A percentile compares a stretch with the other conserved stretches of the same genome.
Evolutionary conservation across 2,797 vertebrate genomes (phyloP).

Genomic region (Scolopax rusticola): DNA sequence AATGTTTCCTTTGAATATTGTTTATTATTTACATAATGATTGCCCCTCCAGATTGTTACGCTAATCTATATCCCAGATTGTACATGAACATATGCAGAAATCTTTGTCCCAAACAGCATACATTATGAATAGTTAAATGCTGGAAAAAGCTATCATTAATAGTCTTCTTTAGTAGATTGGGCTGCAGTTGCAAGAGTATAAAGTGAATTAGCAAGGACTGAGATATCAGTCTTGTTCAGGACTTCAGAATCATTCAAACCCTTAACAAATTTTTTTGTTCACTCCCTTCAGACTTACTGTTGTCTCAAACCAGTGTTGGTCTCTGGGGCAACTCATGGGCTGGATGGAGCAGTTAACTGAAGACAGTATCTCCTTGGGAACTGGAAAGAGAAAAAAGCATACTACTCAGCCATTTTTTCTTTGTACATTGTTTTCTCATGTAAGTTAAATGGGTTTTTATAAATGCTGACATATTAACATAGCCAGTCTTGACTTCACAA

Average conservation of each 20-base stretch:
- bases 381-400: not conserved
- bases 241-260: not conserved
- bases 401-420: not conserved
- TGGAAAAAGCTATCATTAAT: not conserved
- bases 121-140: not conserved
- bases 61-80: not conserved
- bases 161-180: not conserved
- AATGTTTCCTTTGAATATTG: not conserved
- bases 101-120: not conserved
- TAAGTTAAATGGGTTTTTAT: not conserved
- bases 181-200: not conserved
- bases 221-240: not conserved
- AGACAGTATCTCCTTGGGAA: not conserved
- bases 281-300: no score
- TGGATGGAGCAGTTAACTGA: not conserved
- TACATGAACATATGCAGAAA: not conserved
- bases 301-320: no score
- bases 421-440: not conserved
- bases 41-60: not conserved
- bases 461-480: not conserved
- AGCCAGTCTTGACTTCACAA: not conserved
- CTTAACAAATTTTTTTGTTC: not conserved
- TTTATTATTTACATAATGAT: conserved; percentile 5
- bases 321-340: fast-evolving
- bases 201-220: not conserved